A percentile compares a stretch with the other conserved stretches of the same genome.
Evolutionary conservation across 2,888 invertebrate genomes (phyloP).

Genomic region (Chorisops tibialis): DNA sequence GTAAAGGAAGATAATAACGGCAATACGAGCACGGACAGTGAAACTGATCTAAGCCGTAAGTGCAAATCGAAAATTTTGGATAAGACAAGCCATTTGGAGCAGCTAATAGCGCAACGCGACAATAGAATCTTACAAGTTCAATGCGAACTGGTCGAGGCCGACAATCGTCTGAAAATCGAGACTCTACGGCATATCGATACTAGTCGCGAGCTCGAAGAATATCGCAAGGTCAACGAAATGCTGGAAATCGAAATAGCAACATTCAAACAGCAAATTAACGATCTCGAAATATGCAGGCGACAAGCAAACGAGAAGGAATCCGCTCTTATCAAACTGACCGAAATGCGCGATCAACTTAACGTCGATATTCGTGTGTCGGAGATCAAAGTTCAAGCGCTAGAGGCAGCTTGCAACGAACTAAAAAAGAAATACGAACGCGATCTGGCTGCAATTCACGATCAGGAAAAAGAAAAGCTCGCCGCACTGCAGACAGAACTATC

Average conservation of each 20-base stretch:
- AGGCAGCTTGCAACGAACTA: slow-evolving; percentile 42
- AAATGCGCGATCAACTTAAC: slow-evolving; percentile 46
- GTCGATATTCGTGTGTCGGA: slow-evolving; percentile 44
- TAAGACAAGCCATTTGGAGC: slow-evolving; percentile 52
- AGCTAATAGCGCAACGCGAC: slow-evolving; percentile 51
- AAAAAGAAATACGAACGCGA: slow-evolving; percentile 41
- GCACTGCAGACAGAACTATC: slow-evolving; percentile 38
- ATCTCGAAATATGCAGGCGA: slow-evolving; percentile 38
- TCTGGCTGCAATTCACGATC: slow-evolving; percentile 39
- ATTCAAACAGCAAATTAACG: slow-evolving; percentile 36
- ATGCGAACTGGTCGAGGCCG: slow-evolving; percentile 47
- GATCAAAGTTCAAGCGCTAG: slow-evolving; percentile 42
- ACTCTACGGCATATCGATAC: slow-evolving; percentile 37
- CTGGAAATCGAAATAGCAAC: slow-evolving; percentile 42
- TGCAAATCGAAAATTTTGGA: slow-evolving; percentile 46
- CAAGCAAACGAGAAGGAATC: slow-evolving; percentile 41
- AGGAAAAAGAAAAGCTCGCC: slow-evolving; percentile 40
- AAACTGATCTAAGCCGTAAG: slow-evolving; percentile 38
- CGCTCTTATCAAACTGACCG: slow-evolving; percentile 47
- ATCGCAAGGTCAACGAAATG: slow-evolving; percentile 41
- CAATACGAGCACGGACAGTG: slow-evolving; percentile 33
- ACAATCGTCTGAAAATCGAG: slow-evolving; percentile 47
- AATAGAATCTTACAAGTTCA: slow-evolving; percentile 49
- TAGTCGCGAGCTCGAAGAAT: slow-evolving; percentile 41
- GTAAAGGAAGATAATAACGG: slow-evolving; percentile 36